phyloP scores from a whole-genome alignment of 2,113 vertebrate genomes.

The Thunnus thynnus region DNA sequence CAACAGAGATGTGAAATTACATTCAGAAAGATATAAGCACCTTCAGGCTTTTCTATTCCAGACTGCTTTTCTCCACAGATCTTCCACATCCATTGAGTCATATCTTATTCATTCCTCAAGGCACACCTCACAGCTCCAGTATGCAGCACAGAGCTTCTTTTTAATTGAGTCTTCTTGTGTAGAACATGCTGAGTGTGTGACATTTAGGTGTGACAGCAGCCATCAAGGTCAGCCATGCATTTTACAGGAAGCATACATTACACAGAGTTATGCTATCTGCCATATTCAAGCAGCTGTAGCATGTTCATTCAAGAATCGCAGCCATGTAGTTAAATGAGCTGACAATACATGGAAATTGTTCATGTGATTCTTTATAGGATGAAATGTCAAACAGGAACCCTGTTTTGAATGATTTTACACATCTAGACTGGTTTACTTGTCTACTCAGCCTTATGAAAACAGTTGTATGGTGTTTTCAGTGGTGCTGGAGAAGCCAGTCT shows the following conservation, averaged over 20 bases:
- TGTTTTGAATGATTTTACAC: too few relatives aligned
- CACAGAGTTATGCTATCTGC: background rate
- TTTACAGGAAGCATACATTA: slow-evolving; percentile 13
- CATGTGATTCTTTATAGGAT: too few relatives aligned
- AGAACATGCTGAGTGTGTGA: slow-evolving; percentile 47
- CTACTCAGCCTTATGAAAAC: too few relatives aligned
- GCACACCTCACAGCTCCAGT: background rate
- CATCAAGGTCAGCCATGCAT: slow-evolving; percentile 27
- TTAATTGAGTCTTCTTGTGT: slow-evolving; percentile 11
- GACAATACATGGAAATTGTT: background rate
- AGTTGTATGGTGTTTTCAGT: too few relatives aligned
- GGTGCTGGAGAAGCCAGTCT: too few relatives aligned
- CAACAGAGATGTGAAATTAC: background rate
- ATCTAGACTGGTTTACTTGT: too few relatives aligned
- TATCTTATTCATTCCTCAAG: slow-evolving; percentile 9
- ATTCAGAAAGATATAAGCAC: slow-evolving; percentile 1
- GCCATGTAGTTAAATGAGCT: background rate
- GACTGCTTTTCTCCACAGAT: background rate
- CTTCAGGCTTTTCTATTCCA: background rate
- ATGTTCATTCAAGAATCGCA: slow-evolving; percentile 2
- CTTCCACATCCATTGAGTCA: slow-evolving; percentile 3
- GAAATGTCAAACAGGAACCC: background rate
- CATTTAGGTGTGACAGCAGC: slow-evolving; percentile 42
- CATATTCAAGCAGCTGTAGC: background rate
- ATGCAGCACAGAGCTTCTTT: background rate